Percentiles rank a stretch among this genome's conserved stretches.
Conservation (phyloP, 2,113 vertebrate genomes). For the Sialia sialis region DNA sequence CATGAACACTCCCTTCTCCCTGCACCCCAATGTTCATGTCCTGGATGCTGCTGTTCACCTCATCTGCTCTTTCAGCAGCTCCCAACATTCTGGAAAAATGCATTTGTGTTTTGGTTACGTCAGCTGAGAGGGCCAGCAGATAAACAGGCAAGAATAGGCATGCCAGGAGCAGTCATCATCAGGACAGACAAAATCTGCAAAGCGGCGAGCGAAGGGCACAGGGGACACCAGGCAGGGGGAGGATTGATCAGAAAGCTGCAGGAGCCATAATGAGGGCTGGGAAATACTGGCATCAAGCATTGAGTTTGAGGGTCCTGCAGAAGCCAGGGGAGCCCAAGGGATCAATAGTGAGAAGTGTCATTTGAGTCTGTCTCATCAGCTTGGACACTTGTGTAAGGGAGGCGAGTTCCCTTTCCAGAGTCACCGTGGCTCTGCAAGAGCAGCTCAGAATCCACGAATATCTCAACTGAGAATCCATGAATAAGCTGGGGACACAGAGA, state of each 20-base stretch:
- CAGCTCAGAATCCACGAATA: not conserved
- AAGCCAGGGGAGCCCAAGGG: not conserved
- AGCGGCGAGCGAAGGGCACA: accelerated
- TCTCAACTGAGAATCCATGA: not conserved
- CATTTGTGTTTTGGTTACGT: not conserved
- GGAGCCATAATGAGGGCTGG: not conserved
- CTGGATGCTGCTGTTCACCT: not conserved
- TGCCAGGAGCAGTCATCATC: not conserved
- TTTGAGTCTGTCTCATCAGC: not conserved
- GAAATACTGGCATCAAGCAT: not conserved
- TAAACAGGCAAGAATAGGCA: not conserved
- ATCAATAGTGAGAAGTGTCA: not conserved
- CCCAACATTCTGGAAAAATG: not conserved
- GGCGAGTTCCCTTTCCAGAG: not conserved
- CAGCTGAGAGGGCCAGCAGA: not conserved
- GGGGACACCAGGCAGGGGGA: accelerated
- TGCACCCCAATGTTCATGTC: not conserved
- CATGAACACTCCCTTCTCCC: not conserved
- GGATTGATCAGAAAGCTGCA: not conserved
- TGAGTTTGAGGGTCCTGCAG: not conserved
- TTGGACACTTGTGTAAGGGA: not conserved
- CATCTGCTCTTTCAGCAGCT: not conserved
- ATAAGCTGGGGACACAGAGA: not conserved
- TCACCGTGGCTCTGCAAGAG: not conserved
- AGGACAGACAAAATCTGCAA: not conserved